A percentile compares a stretch with the other conserved stretches of the same genome.
These are phyloP conservation scores for Larimichthys crocea DNA, from an alignment of 2,113 vertebrate species.

Conservation along the genomic window DNA sequence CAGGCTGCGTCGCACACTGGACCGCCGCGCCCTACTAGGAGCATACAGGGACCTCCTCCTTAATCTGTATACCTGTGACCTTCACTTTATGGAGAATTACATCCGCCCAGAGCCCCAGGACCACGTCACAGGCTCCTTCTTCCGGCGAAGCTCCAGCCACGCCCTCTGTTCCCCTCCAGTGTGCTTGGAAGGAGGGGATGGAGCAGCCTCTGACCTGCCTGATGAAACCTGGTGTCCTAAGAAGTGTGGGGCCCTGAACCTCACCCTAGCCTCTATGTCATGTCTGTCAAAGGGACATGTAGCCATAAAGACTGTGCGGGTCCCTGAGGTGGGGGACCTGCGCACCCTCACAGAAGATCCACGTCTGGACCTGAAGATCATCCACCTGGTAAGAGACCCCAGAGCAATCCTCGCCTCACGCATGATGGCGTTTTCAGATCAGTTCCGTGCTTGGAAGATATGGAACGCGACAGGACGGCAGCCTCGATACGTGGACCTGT, in stretches of 20 bases:
- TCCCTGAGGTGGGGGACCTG: conserved; percentile 84
- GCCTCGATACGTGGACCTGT: conserved; percentile 83
- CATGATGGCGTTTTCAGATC: conserved; percentile 82
- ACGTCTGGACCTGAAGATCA: conserved; percentile 84
- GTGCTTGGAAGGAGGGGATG: conserved; percentile 64
- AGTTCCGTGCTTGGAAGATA: conserved; percentile 85
- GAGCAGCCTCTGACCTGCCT: conserved; percentile 7
- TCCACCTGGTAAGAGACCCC: conserved; percentile 89
- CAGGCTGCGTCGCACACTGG: conserved; percentile 70
- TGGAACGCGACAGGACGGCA: conserved; percentile 85
- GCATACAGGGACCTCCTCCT: conserved; percentile 86
- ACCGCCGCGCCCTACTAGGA: conserved; percentile 82
- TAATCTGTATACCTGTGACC: conserved; percentile 85
- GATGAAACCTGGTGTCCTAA: conserved; percentile 83
- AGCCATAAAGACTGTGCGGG: conserved; percentile 86
- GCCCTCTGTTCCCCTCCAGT: conserved; percentile 85
- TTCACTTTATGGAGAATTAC: conserved; percentile 86
- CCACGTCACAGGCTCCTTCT: conserved; percentile 82
- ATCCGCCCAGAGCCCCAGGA: conserved; percentile 83
- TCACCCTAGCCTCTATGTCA: conserved; percentile 81
- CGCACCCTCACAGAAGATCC: conserved; percentile 85
- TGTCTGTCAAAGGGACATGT: conserved; percentile 78
- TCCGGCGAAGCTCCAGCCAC: conserved; percentile 84
- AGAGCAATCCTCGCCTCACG: conserved; percentile 86
- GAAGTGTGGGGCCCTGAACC: conserved; percentile 82